These are phyloP conservation scores for Hyperoplus immaculatus DNA, from an alignment of 2,797 vertebrate genomes.

Conservation along the genomic window DNA sequence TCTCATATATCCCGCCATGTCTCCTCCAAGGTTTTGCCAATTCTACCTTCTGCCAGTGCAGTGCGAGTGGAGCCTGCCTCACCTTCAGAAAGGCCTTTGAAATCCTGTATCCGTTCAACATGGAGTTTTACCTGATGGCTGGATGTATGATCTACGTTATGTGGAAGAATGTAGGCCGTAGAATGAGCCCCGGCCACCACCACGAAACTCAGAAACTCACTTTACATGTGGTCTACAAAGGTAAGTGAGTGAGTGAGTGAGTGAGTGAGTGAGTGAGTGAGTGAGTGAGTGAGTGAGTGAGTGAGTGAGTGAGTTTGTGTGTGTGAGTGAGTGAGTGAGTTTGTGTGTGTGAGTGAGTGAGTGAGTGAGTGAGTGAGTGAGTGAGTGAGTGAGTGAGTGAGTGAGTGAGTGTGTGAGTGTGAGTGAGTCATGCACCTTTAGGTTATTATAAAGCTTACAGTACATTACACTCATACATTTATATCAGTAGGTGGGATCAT, in stretches of 20 bases:
- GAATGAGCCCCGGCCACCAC: conserved; percentile 37
- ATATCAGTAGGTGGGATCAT: conserved; percentile 73
- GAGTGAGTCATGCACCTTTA: no score
- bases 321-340: no score
- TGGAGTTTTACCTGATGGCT: conserved; percentile 92
- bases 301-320: no score
- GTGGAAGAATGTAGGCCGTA: conserved; percentile 94
- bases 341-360: no score
- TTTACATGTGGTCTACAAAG: conserved; percentile 69
- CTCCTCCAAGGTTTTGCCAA: conserved; percentile 36
- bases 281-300: no score
- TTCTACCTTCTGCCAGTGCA: conserved; percentile 80
- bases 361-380: no score
- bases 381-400: no score
- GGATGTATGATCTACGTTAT: conserved; percentile 91
- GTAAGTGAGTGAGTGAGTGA: no score
- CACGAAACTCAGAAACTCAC: conserved; percentile 52
- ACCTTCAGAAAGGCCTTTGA: conserved; percentile 89
- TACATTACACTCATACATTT: no score
- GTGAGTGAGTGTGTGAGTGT: no score
- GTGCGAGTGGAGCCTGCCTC: conserved; percentile 75
- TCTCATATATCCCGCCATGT: background rate
- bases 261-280: no score
- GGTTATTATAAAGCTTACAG: no score
- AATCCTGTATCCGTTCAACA: conserved; percentile 92